Evolutionary conservation across 2,888 invertebrate species (phyloP).

Genomic region (Harpalus rubripes): DNA sequence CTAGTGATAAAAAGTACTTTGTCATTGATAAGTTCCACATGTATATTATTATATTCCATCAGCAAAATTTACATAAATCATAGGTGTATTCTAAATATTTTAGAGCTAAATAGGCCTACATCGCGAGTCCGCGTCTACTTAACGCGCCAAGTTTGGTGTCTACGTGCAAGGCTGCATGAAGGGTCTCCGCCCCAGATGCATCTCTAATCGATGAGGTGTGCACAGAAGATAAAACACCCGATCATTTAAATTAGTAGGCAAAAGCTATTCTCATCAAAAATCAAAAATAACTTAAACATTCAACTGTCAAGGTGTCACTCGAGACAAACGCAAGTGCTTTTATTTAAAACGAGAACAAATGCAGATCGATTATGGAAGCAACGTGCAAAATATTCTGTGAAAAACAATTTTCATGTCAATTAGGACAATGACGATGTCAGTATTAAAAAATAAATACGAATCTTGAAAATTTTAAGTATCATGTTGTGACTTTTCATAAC

Average conservation of each 20-base stretch:
- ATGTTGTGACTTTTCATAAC: conserved; percentile 40
- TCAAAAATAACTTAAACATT: conserved; percentile 53
- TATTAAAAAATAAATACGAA: conserved; percentile 43
- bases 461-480: conserved; percentile 46
- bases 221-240: conserved; percentile 25
- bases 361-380: conserved; percentile 60
- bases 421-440: conserved; percentile 55
- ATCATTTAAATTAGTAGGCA: conserved; percentile 45
- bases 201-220: conserved; percentile 54
- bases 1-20: conserved; percentile 35
- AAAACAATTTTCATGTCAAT: conserved; percentile 42
- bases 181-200: conserved; percentile 61
- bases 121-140: background rate
- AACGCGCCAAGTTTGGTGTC: conserved; percentile 47
- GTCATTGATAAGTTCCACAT: conserved; percentile 30
- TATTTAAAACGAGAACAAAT: conserved; percentile 63
- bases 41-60: conserved; percentile 22
- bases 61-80: conserved; percentile 22
- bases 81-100: conserved; percentile 14
- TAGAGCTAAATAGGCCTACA: background rate
- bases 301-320: conserved; percentile 59
- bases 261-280: conserved; percentile 29
- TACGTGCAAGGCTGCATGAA: conserved; percentile 56
- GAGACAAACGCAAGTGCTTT: conserved; percentile 52
- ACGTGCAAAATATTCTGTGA: conserved; percentile 20